Evolutionary conservation across 2,113 vertebrate species (phyloP).

Genomic region (Grammomys surdaster): DNA sequence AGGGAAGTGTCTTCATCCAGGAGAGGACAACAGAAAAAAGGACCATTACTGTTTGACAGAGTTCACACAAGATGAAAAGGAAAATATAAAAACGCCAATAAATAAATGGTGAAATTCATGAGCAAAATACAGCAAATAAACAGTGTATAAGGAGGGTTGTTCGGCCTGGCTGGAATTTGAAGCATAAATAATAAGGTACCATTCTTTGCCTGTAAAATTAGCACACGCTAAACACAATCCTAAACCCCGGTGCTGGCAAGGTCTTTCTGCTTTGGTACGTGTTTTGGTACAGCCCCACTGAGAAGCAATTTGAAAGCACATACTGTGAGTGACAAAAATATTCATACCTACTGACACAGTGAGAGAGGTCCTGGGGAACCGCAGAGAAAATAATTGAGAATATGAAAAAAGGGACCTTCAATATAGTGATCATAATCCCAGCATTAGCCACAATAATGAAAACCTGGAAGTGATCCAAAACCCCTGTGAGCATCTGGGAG

Average conservation of each 20-base stretch:
- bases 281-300: not conserved
- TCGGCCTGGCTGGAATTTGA: not conserved
- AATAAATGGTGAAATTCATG: not conserved
- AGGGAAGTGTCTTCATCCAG: not conserved
- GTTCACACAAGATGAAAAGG: not conserved
- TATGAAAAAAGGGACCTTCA: not conserved
- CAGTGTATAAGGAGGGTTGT: not conserved
- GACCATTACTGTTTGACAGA: not conserved
- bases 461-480: not conserved
- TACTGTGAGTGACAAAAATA: constrained; percentile 5
- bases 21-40: not conserved
- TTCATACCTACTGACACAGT: not conserved
- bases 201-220: constrained; percentile 21
- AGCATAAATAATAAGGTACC: constrained; percentile 39
- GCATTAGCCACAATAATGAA: not conserved
- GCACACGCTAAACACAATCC: not conserved
- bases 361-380: constrained; percentile 29
- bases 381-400: constrained; percentile 38
- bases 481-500: not conserved
- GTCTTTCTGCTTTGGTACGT: not conserved
- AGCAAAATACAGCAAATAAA: constrained; percentile 11
- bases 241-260: not conserved
- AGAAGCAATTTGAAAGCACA: constrained; percentile 48
- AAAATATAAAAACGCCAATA: constrained; percentile 43
- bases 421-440: not conserved